These are phyloP conservation scores for Formica aserva DNA, from an alignment of 2,888 invertebrate genomes.

Conservation along the genomic window DNA sequence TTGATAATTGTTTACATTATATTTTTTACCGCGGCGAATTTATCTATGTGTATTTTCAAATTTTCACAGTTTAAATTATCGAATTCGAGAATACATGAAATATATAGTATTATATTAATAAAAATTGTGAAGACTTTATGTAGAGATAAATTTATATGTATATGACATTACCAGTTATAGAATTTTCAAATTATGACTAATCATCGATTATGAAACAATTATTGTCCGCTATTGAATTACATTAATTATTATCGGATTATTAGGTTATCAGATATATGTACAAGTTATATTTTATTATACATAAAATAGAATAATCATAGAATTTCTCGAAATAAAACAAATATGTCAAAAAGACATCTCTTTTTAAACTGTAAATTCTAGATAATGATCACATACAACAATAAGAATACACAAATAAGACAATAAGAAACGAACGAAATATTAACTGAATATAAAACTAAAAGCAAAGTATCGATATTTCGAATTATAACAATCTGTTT, in stretches of 20 bases:
- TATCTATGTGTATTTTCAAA: background rate
- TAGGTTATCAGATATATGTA: background rate
- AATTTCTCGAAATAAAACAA: background rate
- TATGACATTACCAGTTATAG: background rate
- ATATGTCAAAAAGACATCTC: background rate
- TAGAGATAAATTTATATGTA: background rate
- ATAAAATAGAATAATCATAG: no score
- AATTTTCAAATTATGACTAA: conserved; percentile 8
- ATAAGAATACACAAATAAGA: background rate
- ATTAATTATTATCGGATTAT: conserved; percentile 27
- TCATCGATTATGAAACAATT: conserved; percentile 10
- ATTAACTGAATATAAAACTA: background rate
- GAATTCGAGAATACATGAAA: background rate
- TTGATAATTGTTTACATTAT: background rate
- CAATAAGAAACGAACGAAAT: background rate
- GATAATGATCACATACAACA: background rate
- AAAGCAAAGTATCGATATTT: background rate
- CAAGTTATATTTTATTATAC: background rate
- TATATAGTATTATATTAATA: background rate
- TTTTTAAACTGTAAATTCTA: background rate
- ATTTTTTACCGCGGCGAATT: background rate
- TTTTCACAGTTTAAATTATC: background rate
- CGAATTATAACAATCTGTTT: conserved; percentile 28
- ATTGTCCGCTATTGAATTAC: background rate
- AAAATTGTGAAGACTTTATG: background rate